Base-by-base conservation (phyloP, 2,888 invertebrate genomes). In the Drosophila demipolita region DNA sequence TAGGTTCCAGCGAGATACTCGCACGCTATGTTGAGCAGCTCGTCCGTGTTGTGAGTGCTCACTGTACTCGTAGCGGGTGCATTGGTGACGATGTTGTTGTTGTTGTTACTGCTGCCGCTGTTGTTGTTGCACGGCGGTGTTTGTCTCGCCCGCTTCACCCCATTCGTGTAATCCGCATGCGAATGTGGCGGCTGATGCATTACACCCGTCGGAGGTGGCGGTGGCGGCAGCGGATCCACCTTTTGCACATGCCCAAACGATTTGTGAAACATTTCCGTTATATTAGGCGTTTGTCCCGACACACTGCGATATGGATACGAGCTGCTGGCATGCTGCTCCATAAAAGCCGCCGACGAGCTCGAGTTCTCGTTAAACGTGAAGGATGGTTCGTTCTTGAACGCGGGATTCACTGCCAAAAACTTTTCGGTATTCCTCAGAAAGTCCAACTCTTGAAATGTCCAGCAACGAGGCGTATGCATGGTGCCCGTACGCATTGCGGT, bases 371-470 rank as follows among this genome's bases (percentile, higher is more conserved):
- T 89, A 54, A 91, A 92, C 0, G 77, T 58, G 9, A 89, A 83
- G 2, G 80, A 75, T 0, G 90, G 78, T 29, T 88, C 88, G 35
- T 86, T 78, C 9, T 89, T 82, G 33, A 85, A 80, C 0, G 80
- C 83, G 6, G 90, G 90, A 71, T 91, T 90, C 0, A 92, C 91
- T 4, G 91, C 92, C 33, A 92, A 60, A 59, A 91, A 91, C 61
- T 91, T 92, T 17, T 91, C 91, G 0, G 92, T 91, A 40, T 92
- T 92, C 2, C 92, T 83, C 50, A 91, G 64, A 26, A 91, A 91
- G 65, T 91, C 92, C n/a, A 91, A 70, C 55, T 91, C 91, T 66
- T 90, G 90, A 52, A 91, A 91, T 0, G 91, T 91, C 91, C 91
- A 91, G 60, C 91, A 91, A 6, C 92, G 90, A 1, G 91, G 91